phyloP scores from a whole-genome alignment of 2,888 invertebrate species.

The Lasioglossum vierecki region DNA sequence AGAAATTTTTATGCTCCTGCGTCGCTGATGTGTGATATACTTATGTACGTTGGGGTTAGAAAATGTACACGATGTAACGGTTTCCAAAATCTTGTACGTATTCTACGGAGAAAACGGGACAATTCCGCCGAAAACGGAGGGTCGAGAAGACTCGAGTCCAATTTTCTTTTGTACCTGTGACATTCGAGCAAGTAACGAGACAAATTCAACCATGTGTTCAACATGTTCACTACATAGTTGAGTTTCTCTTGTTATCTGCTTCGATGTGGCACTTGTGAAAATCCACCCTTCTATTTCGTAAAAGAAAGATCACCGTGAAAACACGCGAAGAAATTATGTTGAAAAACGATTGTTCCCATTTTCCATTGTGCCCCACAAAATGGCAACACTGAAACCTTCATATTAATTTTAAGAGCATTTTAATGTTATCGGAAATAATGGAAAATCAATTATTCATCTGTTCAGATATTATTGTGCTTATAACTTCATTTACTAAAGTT shows the following conservation, averaged over 20 bases:
- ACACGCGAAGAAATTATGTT: not conserved
- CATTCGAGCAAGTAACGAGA: not conserved
- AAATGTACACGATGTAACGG: not conserved
- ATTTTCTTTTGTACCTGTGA: not conserved
- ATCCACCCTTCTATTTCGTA: not conserved
- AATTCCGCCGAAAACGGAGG: not conserved
- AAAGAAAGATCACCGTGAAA: not conserved
- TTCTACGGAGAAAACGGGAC: not conserved
- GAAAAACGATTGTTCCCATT: not conserved
- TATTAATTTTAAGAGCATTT: no score
- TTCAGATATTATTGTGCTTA: no score
- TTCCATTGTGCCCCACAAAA: no score
- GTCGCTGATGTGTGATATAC: no score
- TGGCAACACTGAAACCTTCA: no score
- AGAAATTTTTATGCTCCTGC: no score
- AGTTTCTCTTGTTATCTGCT: not conserved
- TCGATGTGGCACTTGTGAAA: not conserved
- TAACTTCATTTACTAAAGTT: not conserved
- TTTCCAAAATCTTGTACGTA: not conserved
- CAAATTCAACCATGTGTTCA: not conserved
- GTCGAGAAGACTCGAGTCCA: not conserved
- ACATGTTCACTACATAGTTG: not conserved
- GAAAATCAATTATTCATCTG: no score
- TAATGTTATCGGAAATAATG: no score
- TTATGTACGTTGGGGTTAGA: no score